Conservation (phyloP, 1,140 invertebrate species). For the Cyrtorhinus lividipennis region DNA sequence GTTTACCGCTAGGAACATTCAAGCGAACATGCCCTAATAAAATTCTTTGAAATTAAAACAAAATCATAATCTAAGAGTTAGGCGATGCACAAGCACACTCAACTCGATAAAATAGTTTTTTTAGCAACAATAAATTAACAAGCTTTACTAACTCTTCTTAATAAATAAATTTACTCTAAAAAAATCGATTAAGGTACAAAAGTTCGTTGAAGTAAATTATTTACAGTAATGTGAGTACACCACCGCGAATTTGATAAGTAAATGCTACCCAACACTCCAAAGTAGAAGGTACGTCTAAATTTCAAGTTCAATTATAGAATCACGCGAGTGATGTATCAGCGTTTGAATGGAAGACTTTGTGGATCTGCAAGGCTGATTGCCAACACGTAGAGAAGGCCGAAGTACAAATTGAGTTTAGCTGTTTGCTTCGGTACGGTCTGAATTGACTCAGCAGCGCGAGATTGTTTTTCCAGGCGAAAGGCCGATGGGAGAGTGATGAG, state of each 20-base stretch:
- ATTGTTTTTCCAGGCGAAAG: slow-evolving; percentile 80
- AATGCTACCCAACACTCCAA: slow-evolving; percentile 5
- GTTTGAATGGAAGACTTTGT: slow-evolving; percentile 26
- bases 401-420: slow-evolving; percentile 76
- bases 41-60: background rate
- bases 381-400: slow-evolving; percentile 77
- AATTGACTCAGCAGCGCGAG: slow-evolving; percentile 60
- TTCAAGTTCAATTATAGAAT: background rate
- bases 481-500: slow-evolving; percentile 71
- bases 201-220: slow-evolving; percentile 7
- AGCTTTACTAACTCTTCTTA: background rate
- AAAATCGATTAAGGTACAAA: background rate
- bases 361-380: slow-evolving; percentile 39
- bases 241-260: background rate
- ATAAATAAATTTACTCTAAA: background rate
- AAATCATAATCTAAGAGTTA: background rate
- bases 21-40: background rate
- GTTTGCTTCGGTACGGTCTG: slow-evolving; percentile 71
- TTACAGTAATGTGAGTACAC: background rate
- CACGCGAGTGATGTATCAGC: slow-evolving; percentile 15
- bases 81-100: background rate
- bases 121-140: slow-evolving; percentile 10
- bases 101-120: background rate
- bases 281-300: background rate
- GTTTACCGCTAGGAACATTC: background rate